Conservation (phyloP, 1,140 invertebrate genomes). For the Drosophila pectinifera region DNA sequence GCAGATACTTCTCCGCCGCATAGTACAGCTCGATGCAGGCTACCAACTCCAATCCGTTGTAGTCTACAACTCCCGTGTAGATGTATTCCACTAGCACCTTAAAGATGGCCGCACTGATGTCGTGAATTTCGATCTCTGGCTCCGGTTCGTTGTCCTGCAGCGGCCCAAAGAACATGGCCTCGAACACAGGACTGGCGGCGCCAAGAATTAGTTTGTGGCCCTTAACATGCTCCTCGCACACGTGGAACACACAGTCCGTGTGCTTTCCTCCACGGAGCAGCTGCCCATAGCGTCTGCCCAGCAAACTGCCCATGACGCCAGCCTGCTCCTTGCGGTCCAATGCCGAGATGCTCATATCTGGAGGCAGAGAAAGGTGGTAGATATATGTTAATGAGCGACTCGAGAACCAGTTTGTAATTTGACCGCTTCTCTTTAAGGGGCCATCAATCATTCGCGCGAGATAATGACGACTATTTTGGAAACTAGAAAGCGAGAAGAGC, state of each 20-base stretch:
- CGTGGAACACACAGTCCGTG: conserved; percentile 78
- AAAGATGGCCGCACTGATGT: conserved; percentile 75
- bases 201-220: conserved; percentile 89
- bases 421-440: not conserved
- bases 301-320: conserved; percentile 19
- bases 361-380: conserved; percentile 25
- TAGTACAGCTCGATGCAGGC: conserved; percentile 81
- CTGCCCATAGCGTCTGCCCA: conserved; percentile 71
- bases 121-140: conserved; percentile 75
- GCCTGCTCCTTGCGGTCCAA: conserved; percentile 59
- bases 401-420: conserved; percentile 51
- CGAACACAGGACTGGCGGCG: conserved; percentile 90
- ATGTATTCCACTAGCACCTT: conserved; percentile 73
- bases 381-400: conserved; percentile 13
- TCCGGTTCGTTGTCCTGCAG: conserved; percentile 86
- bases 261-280: conserved; percentile 67
- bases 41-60: conserved; percentile 61
- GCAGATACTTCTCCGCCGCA: conserved; percentile 81
- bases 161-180: conserved; percentile 90
- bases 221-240: conserved; percentile 66
- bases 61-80: conserved; percentile 70
- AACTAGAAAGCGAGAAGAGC: conserved; percentile 38
- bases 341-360: conserved; percentile 54
- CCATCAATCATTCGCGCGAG: conserved; percentile 23
- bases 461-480: conserved; percentile 26